These are phyloP conservation scores for Drosophila cardini DNA, from an alignment of 1,140 invertebrate species.

Conservation along the genomic window DNA sequence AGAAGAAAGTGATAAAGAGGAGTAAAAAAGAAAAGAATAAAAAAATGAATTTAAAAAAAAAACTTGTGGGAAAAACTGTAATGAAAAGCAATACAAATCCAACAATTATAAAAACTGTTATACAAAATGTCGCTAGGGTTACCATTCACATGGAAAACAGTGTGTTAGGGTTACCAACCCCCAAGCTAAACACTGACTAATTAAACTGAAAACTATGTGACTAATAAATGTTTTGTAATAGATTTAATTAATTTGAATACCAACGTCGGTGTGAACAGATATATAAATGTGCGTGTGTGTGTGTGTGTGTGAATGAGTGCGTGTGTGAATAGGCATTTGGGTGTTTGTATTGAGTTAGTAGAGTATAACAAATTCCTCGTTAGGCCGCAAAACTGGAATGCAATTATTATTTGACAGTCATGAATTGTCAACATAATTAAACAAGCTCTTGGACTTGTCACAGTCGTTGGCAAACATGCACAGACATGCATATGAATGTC, in stretches of 20 bases:
- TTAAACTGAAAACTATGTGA: too few species aligned
- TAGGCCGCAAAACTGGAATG: constrained; percentile 41
- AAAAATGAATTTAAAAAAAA: too few species aligned
- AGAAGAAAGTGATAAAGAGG: too few species aligned
- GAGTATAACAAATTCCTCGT: constrained; percentile 13
- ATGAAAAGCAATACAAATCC: too few species aligned
- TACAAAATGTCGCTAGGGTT: too few species aligned
- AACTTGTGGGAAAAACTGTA: too few species aligned
- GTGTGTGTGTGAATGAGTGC: neutral
- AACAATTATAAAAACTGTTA: too few species aligned
- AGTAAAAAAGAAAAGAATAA: too few species aligned
- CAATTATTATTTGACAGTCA: constrained; percentile 40
- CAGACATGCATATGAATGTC: constrained; percentile 24
- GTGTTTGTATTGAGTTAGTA: neutral
- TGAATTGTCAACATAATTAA: constrained; percentile 53
- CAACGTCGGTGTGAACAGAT: neutral
- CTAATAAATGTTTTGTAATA: too few species aligned
- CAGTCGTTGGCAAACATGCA: constrained; percentile 11
- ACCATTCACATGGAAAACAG: too few species aligned
- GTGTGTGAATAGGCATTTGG: neutral
- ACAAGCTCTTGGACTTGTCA: constrained; percentile 41
- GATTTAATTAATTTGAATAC: neutral
- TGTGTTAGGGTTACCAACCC: too few species aligned
- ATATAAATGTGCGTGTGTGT: neutral
- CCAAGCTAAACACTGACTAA: too few species aligned